Evolutionary conservation across 2,888 invertebrate genomes (phyloP), one percentile per base, ranked within the genome.

Genomic region (Helleia helle): DNA sequence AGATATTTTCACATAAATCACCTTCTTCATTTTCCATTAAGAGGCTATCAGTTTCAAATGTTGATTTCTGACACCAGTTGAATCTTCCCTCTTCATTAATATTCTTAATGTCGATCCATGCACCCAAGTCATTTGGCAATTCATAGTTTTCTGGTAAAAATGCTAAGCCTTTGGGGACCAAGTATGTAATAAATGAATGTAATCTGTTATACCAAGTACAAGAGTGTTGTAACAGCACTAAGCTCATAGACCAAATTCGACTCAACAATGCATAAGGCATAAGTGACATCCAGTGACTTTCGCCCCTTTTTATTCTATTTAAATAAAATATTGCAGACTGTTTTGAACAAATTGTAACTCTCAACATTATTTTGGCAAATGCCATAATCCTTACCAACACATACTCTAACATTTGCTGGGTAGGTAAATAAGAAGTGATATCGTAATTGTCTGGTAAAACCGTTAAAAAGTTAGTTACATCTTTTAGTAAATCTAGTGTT

Each of bases 391-490:
- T 75, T 1, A 87, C 58, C 34, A 89, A 59, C 12, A 88, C 50
- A 67, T 84, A 88, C 54, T 89, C 71, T 7, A 89, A 51, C 86
- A 87, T 88, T 63, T 89, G 89, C 46, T 68, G 72, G 2, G 87
- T 86, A n/a, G 89, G 89, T 36, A 87, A 41, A 36, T 49, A 51
- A 7, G 42, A 26, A 7, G 64, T 50, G 25, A 66, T 63, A 18
- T 66, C 65, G 17, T 62, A 56, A 28, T 55, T 36, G 18, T 59
- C 59, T 5, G 81, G 80, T 25, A 86, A 48, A 4, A 63, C 52
- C 11, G 62, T 54, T 11, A 43, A 26, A 52, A 85, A 84, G 42
- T 56, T 62, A 43, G 77, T 63, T 29, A 81, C 44, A 48, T 86
- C 86, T 50, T 77, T 86, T 17, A 77, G 53, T 2, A 88, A 50